Evolutionary conservation across 92 coral and sea anemone genomes (phyloP), one percentile per base, ranked within the genome.

Genomic region (Actinernus sp.): DNA sequence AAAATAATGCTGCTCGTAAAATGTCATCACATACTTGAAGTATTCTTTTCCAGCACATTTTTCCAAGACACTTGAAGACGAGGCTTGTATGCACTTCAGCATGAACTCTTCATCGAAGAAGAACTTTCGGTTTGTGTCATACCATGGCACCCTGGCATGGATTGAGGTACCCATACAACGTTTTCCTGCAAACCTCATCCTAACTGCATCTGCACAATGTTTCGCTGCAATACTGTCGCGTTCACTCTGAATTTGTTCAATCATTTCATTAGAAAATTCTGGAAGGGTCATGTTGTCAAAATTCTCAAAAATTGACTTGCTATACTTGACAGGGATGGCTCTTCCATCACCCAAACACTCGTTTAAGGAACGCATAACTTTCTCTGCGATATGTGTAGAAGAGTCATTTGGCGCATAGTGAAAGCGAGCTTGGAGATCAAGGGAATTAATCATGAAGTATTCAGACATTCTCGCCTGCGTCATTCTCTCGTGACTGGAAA

Each of bases 381-480:
- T 53, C 33, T 74, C 74, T 10, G 41, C 74, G 6, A 74, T 55
- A 23, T 74, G 82, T 10, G n/a, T 36, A 1, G 65, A 40, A 0
- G 82, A 74, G 27, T 74, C 82, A 51, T 16, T 2, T 14, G 82
- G 74, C 11, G 82, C 82, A 55, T 74, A 74, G 56, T 74, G 82
- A 34, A 74, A 74, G 26, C 82, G 30, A 26, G 33, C 13, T 38
- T 74, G 82, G 0, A 74, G 13, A n/a, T 74, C 82, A 2, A 72
- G 63, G 6, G 30, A 19, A 55, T 74, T 74, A 2, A 74, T 63
- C 74, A 74, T 63, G 37, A 74, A 74, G 23, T 55, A 51, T 32
- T 74, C 82, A 1, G 82, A 63, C 63, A 75, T 54, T 31, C 82
- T 24, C 31, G 63, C 23, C 47, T 74, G 82, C 5, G 56, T 25